These are phyloP conservation scores for Phainopepla nitens DNA, from an alignment of 2,113 vertebrate genomes.

Conservation along the genomic window DNA sequence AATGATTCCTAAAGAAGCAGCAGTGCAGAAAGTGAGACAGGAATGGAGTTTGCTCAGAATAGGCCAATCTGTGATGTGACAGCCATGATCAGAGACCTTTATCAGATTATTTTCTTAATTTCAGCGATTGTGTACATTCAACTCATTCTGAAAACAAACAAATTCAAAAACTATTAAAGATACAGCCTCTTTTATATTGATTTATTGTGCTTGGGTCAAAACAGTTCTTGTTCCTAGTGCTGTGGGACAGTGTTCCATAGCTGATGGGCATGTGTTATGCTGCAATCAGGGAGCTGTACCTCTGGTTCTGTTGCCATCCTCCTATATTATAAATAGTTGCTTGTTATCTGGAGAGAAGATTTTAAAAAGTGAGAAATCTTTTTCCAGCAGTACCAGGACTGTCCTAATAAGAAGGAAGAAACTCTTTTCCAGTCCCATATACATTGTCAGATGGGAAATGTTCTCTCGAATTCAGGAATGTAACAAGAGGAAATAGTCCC, in stretches of 20 bases:
- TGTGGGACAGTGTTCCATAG: neutral
- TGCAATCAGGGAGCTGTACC: neutral
- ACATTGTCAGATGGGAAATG: neutral
- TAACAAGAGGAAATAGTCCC: neutral
- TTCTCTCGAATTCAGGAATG: neutral
- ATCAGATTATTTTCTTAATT: neutral
- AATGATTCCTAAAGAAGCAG: neutral
- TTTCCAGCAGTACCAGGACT: neutral
- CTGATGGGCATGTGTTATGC: accelerated
- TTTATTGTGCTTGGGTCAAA: neutral
- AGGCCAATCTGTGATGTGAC: neutral
- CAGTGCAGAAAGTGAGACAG: neutral
- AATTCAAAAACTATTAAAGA: neutral
- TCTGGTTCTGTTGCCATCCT: neutral
- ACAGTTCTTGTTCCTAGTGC: neutral
- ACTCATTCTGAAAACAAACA: neutral
- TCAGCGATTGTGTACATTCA: neutral
- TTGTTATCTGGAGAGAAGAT: neutral
- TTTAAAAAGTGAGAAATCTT: neutral
- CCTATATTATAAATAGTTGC: neutral
- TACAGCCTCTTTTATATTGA: accelerated
- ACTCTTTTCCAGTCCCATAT: neutral
- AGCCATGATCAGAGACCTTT: neutral
- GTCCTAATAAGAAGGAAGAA: neutral
- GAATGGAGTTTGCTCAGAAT: neutral